phyloP scores from a whole-genome alignment of 2,888 invertebrate species.

The Gymnocheta viridis region DNA sequence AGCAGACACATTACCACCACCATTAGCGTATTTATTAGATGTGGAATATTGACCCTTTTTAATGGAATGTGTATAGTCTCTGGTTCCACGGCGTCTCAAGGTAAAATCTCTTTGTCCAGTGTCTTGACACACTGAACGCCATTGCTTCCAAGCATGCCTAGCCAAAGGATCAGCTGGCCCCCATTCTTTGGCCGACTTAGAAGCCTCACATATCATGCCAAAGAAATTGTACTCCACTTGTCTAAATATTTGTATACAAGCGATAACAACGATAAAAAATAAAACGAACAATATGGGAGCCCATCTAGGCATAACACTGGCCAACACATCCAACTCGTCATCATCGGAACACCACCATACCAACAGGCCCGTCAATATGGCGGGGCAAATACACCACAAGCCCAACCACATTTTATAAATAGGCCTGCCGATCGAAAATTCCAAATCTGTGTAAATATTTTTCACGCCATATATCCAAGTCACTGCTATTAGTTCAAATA shows the following conservation, averaged over 20 bases:
- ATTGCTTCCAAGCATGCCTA: conserved; percentile 82
- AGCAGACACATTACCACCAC: conserved; percentile 66
- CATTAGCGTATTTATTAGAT: conserved; percentile 75
- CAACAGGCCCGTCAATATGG: conserved; percentile 79
- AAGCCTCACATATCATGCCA: conserved; percentile 82
- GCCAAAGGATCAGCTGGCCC: conserved; percentile 82
- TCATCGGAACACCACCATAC: conserved; percentile 82
- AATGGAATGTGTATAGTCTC: conserved; percentile 82
- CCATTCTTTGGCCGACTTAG: conserved; percentile 82
- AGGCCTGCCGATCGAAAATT: conserved; percentile 82
- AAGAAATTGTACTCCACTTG: conserved; percentile 82
- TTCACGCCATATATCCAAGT: conserved; percentile 82
- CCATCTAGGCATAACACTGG: conserved; percentile 80
- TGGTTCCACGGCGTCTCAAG: conserved; percentile 80
- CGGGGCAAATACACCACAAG: conserved; percentile 80
- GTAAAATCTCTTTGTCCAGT: conserved; percentile 82
- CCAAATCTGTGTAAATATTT: conserved; percentile 81
- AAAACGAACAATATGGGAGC: conserved; percentile 80
- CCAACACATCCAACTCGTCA: conserved; percentile 77
- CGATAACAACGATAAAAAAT: conserved; percentile 78
- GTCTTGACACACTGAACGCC: conserved; percentile 82
- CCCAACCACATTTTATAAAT: conserved; percentile 81
- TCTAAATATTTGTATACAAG: conserved; percentile 81
- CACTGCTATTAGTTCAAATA: conserved; percentile 81
- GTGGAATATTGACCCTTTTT: conserved; percentile 81